Evolutionary conservation across 2,888 invertebrate species (phyloP), one percentile per base, ranked within the genome.

Genomic region (Pollenia griseotomentosa): DNA sequence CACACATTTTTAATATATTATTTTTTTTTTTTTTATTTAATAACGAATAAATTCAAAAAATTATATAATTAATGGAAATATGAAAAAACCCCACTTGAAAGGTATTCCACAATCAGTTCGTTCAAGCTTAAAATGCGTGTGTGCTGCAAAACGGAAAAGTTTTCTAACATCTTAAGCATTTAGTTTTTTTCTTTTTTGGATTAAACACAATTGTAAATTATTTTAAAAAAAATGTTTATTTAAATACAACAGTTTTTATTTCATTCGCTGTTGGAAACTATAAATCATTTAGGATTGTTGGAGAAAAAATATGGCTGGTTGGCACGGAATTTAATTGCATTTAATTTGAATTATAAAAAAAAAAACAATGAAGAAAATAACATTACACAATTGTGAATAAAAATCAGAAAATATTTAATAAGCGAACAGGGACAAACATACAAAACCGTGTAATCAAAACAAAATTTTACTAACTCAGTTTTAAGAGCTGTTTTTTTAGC

Each of bases 281-380:
- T 87, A 80, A 87, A 81, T 83, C 81, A 81, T 81, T 51, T 51
- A 16, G 23, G 57, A 71, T 70, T 79, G 79, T 79, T 59, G 10
- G 16, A 61, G 65, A 19, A 77, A 83, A 81, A 65, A 46, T 75
- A 83, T 77, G 53, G 51, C 57, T 40, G 44, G 53, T 65, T 65
- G 40, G 78, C 85, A 85, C 73, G 85, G 53, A 82, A 51, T 74
- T 71, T 42, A 68, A 61, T 40, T 71, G 55, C 42, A 65, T 59
- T 46, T 75, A 44, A 63, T 77, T 85, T 71, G 42, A 48, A 23
- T 68, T 63, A 46, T 14, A 8, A 55, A 80, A 59, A 51, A 48
- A 10, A 65, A 42, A 8, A 46, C n/a, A 4, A 59, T 9, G 5
- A 44, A 40, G 42, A 65, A 57, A 19, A 48, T 1, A 9, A 63